Evolutionary conservation across 2,888 invertebrate genomes (phyloP).

Genomic region (Drosophila emarginata): DNA sequence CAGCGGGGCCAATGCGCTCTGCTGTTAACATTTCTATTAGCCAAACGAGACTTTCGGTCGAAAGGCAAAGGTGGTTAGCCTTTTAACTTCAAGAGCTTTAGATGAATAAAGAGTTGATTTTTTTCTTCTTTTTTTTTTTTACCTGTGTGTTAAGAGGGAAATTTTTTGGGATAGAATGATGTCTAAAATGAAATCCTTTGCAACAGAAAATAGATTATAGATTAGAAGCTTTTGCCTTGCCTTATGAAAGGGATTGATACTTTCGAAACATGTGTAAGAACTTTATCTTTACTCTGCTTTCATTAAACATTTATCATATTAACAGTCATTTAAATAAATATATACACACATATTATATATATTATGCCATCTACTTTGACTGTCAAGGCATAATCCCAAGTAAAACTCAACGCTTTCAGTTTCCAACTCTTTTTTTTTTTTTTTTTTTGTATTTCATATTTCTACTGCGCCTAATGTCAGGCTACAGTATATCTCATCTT

Average conservation of each 20-base stretch:
- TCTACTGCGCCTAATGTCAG: neutral
- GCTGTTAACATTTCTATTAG: constrained; percentile 69
- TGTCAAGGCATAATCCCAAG: no score
- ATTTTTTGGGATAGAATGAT: no score
- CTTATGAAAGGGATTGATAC: neutral
- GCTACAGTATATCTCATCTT: neutral
- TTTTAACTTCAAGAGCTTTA: constrained; percentile 1
- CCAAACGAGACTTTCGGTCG: constrained; percentile 24
- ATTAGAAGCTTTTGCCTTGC: no score
- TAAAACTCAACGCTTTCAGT: neutral
- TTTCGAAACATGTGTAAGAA: neutral
- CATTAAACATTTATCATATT: no score
- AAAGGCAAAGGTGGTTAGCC: neutral
- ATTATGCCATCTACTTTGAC: no score
- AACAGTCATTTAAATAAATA: no score
- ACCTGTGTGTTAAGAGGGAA: neutral
- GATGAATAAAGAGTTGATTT: neutral
- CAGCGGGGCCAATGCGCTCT: constrained; percentile 50
- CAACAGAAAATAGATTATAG: no score
- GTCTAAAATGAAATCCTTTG: no score
- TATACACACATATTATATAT: no score
- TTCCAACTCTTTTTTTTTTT: neutral
- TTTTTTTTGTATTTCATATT: neutral
- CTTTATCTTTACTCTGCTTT: no score
- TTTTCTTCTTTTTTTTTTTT: neutral